phyloP scores from a whole-genome alignment of 1,140 invertebrate genomes.

The Hermetia illucens region DNA sequence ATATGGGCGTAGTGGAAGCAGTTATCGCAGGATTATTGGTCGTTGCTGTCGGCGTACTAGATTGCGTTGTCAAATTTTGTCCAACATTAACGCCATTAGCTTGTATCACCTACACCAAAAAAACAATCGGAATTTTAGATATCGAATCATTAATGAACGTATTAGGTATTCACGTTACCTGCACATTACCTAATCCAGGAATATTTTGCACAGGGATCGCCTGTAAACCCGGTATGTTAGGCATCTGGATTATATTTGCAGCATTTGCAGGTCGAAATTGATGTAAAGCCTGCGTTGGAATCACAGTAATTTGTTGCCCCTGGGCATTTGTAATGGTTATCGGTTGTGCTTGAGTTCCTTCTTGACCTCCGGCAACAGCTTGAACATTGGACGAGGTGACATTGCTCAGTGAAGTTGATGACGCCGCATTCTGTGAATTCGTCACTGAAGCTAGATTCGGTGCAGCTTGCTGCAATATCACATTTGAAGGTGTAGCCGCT shows the following conservation, averaged over 20 bases:
- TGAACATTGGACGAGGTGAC: slow-evolving; percentile 11
- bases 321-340: slow-evolving; percentile 48
- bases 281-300: slow-evolving; percentile 42
- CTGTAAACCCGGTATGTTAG: slow-evolving; percentile 32
- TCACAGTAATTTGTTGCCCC: slow-evolving; percentile 57
- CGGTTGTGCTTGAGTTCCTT: slow-evolving; percentile 31
- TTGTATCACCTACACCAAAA: slow-evolving; percentile 37
- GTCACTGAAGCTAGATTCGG: slow-evolving; percentile 21
- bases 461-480: slow-evolving; percentile 20
- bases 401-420: slow-evolving; percentile 15
- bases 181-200: slow-evolving; percentile 60
- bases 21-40: slow-evolving; percentile 14
- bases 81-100: slow-evolving; percentile 33
- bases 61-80: slow-evolving; percentile 6
- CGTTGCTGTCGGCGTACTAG: slow-evolving; percentile 13
- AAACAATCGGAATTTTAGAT: neutral
- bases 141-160: neutral
- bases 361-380: slow-evolving; percentile 12
- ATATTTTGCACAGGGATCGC: slow-evolving; percentile 53
- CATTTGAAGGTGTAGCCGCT: slow-evolving; percentile 5
- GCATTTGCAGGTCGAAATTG: neutral
- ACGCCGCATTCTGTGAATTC: slow-evolving; percentile 29
- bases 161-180: slow-evolving; percentile 31
- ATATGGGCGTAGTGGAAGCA: slow-evolving; percentile 2
- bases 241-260: slow-evolving; percentile 21